phyloP scores from a whole-genome alignment of 64 coral and sea anemone species.

The Porites lutea region DNA sequence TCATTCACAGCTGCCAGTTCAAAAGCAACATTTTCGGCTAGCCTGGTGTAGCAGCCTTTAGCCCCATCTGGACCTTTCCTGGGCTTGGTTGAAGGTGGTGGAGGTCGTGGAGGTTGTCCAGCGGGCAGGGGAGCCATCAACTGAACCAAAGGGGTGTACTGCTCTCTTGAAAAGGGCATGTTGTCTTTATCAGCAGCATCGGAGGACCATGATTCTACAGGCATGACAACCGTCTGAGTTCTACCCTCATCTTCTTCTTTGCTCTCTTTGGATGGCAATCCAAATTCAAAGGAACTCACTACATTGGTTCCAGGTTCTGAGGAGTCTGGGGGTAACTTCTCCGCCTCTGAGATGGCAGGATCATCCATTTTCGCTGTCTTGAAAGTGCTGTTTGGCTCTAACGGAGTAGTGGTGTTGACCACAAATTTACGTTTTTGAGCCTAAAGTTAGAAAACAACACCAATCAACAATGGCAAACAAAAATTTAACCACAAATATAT shows the following conservation, averaged over 20 bases:
- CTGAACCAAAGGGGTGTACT: slow-evolving; percentile 8
- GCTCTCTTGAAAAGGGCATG: not conserved
- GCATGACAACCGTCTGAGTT: no score
- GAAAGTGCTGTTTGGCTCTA: not conserved
- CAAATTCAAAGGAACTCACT: not conserved
- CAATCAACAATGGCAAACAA: not conserved
- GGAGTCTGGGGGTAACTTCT: not conserved
- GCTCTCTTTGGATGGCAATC: not conserved
- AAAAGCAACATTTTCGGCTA: slow-evolving; percentile 67
- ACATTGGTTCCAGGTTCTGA: not conserved
- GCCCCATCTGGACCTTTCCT: slow-evolving; percentile 33
- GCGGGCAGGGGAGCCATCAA: not conserved
- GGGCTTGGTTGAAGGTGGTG: not conserved
- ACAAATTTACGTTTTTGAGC: slow-evolving; percentile 37
- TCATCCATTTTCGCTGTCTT: slow-evolving; percentile 57
- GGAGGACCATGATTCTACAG: not conserved
- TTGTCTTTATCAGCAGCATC: not conserved
- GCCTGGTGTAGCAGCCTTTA: slow-evolving; percentile 70
- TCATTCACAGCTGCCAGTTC: slow-evolving; percentile 68
- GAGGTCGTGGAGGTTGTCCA: not conserved
- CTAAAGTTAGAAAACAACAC: not conserved
- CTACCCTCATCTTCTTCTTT: not conserved
- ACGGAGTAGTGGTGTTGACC: not conserved
- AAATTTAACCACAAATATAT: not conserved
- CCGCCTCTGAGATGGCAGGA: no score